Conservation (phyloP, 2,113 vertebrate species). For the Indri indri region DNA sequence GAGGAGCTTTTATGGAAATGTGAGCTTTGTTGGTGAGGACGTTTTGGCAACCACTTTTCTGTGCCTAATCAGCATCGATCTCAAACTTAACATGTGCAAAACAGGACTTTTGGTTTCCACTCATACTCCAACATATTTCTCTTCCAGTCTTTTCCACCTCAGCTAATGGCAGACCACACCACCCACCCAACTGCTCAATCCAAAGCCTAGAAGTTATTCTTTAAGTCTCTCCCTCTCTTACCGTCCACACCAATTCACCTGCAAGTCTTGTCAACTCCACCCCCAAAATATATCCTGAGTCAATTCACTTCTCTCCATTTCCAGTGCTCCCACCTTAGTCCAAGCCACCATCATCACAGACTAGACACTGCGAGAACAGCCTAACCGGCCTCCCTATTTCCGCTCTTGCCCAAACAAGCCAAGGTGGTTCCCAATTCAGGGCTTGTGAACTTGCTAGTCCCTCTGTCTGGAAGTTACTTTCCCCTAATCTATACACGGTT, state of each 20-base stretch:
- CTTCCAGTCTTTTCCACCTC: neutral
- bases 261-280: neutral
- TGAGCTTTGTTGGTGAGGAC: neutral
- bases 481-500: neutral
- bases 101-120: neutral
- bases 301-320: neutral
- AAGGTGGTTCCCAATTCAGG: neutral
- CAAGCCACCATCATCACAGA: neutral
- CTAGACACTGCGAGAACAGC: neutral
- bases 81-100: conserved; percentile 2
- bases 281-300: neutral
- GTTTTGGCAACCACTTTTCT: neutral
- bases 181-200: neutral
- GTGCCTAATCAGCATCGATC: neutral
- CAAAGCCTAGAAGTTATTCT: neutral
- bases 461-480: neutral
- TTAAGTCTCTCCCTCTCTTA: neutral
- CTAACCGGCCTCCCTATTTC: neutral
- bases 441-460: neutral
- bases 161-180: neutral
- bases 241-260: neutral
- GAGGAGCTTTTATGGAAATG: neutral
- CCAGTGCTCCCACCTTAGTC: neutral
- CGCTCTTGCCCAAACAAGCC: neutral
- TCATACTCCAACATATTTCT: neutral